A percentile compares a stretch with the other conserved stretches of the same genome.
Evolutionary conservation across 2,888 invertebrate genomes (phyloP).

Genomic region (Vesta saturnalis): DNA sequence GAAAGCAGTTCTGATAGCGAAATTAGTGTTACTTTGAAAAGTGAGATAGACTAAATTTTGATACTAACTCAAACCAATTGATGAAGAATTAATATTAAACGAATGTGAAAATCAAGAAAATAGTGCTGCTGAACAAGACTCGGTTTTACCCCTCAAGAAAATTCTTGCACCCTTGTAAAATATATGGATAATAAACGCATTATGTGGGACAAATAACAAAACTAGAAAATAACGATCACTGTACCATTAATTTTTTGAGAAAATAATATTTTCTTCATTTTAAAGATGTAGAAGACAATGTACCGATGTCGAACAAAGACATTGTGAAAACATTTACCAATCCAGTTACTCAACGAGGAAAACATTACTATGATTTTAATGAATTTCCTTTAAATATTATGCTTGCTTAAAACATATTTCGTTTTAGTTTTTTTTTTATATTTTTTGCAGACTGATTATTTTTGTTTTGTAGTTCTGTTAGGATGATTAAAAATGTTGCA

Average conservation of each 20-base stretch:
- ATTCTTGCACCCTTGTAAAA: too few relatives aligned
- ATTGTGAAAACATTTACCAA: not conserved
- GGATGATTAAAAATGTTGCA: not conserved
- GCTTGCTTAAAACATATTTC: not conserved
- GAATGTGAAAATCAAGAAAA: not conserved
- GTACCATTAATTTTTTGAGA: not conserved
- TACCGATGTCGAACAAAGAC: not conserved
- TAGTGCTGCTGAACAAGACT: too few relatives aligned
- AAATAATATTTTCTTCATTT: not conserved
- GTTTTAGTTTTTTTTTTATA: not conserved
- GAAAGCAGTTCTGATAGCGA: too few relatives aligned
- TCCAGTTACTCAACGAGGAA: too few relatives aligned
- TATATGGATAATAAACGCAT: too few relatives aligned
- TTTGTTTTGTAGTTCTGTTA: not conserved
- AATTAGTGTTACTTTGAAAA: too few relatives aligned
- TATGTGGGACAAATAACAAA: too few relatives aligned
- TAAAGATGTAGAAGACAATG: not conserved
- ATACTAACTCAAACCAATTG: not conserved
- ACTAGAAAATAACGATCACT: not conserved
- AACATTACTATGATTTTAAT: not conserved
- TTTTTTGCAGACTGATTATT: not conserved
- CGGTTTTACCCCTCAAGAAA: too few relatives aligned
- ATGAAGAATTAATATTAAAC: not conserved
- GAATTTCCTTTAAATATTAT: not conserved
- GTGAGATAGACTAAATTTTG: too few relatives aligned